Percentiles rank a stretch among this genome's conserved stretches.
Conservation (phyloP, 2,113 vertebrate species). For the Leucopternis melanops region DNA sequence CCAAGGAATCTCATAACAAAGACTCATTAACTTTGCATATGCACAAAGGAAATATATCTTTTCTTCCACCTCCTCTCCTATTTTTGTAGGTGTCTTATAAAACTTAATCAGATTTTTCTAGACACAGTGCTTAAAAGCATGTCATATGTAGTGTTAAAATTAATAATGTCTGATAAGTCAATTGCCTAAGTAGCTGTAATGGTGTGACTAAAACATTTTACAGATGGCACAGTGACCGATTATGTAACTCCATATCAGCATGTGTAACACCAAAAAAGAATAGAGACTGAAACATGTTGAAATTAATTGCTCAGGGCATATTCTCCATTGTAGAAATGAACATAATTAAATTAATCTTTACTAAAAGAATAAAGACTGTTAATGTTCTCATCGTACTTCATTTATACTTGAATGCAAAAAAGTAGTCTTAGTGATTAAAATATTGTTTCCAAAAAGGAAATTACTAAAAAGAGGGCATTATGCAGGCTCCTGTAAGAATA, state of each 20-base stretch:
- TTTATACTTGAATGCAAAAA: neutral
- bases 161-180: neutral
- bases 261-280: neutral
- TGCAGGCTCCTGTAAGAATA: neutral
- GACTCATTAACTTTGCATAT: neutral
- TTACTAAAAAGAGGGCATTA: neutral
- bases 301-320: neutral
- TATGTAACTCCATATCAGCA: neutral
- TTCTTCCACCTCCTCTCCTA: neutral
- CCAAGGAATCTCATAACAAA: neutral
- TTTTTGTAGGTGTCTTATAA: neutral
- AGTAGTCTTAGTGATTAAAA: neutral
- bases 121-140: neutral
- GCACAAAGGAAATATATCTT: neutral
- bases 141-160: neutral
- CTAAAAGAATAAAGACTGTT: neutral
- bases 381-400: neutral
- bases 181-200: neutral
- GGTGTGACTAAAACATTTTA: slow-evolving; percentile 19
- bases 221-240: slow-evolving; percentile 9
- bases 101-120: neutral
- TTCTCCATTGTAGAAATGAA: neutral
- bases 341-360: neutral
- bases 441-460: neutral
- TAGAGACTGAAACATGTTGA: neutral